Conservation (phyloP, 2,797 vertebrate genomes). For the Catostomus latipinnis region DNA sequence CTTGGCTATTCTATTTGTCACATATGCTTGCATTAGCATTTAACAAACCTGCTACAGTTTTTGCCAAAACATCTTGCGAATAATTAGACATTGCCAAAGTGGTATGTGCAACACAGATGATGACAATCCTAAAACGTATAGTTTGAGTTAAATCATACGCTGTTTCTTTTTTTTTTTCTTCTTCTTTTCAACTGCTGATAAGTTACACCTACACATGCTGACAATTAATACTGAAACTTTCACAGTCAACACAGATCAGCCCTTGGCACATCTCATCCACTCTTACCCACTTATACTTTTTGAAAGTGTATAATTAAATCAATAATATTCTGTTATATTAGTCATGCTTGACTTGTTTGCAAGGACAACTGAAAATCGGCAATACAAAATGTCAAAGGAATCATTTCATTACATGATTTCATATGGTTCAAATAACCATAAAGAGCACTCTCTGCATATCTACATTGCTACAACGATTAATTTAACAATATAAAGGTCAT, state of each 20-base stretch:
- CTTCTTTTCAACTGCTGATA: constrained; percentile 59
- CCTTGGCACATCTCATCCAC: constrained; percentile 34
- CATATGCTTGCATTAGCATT: not conserved
- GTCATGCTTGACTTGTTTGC: constrained; percentile 9
- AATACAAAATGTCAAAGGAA: not conserved
- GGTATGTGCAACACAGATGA: constrained; percentile 32
- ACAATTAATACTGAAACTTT: constrained; percentile 70
- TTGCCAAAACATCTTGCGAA: not conserved
- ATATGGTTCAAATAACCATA: not conserved
- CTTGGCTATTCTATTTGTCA: not conserved
- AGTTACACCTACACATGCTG: constrained; percentile 60
- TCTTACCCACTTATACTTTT: constrained; percentile 41
- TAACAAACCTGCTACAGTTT: not conserved
- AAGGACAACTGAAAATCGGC: not conserved
- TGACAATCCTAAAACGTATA: constrained; percentile 44
- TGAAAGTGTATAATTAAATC: constrained; percentile 51
- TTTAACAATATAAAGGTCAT: constrained; percentile 31
- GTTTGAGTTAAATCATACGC: constrained; percentile 56
- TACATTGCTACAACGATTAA: constrained; percentile 1
- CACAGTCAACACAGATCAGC: constrained; percentile 56
- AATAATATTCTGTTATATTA: constrained; percentile 30
- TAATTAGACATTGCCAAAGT: not conserved
- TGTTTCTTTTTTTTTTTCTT: not conserved
- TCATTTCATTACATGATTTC: not conserved
- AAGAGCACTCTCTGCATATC: constrained; percentile 1